Conservation (phyloP, 2,113 vertebrate genomes). For the Mesembrinibis cayennensis region DNA sequence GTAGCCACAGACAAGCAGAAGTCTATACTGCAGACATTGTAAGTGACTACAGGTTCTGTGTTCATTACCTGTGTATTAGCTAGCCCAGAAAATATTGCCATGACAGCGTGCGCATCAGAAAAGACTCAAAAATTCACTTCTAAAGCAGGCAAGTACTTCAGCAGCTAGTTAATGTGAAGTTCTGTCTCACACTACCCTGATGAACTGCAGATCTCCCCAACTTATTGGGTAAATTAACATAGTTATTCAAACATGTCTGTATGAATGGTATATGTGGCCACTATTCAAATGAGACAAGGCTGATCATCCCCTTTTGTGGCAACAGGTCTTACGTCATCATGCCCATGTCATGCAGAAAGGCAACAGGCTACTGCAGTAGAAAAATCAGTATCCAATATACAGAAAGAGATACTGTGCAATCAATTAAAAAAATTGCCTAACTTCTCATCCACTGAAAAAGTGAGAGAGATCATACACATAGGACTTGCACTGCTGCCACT, state of each 20-base stretch:
- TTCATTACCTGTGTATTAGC: not conserved
- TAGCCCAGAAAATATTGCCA: not conserved
- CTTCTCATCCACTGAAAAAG: not conserved
- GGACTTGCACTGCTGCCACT: not conserved
- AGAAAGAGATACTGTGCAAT: not conserved
- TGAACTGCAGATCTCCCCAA: not conserved
- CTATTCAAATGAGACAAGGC: not conserved
- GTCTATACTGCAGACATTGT: not conserved
- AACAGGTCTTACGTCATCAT: not conserved
- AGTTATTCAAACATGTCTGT: not conserved
- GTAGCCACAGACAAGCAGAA: not conserved
- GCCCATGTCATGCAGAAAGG: not conserved
- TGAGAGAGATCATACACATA: not conserved
- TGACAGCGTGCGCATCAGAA: not conserved
- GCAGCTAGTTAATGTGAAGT: not conserved
- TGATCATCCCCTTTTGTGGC: not conserved
- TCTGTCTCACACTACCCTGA: not conserved
- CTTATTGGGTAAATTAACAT: not conserved
- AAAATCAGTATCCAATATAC: not conserved
- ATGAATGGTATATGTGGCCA: not conserved
- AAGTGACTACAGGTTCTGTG: not conserved
- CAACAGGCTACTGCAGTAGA: not conserved
- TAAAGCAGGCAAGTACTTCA: not conserved
- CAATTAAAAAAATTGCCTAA: not conserved
- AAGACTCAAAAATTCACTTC: not conserved